Conservation (phyloP, 92 coral and sea anemone species). For the Galaxea fascicularis region DNA sequence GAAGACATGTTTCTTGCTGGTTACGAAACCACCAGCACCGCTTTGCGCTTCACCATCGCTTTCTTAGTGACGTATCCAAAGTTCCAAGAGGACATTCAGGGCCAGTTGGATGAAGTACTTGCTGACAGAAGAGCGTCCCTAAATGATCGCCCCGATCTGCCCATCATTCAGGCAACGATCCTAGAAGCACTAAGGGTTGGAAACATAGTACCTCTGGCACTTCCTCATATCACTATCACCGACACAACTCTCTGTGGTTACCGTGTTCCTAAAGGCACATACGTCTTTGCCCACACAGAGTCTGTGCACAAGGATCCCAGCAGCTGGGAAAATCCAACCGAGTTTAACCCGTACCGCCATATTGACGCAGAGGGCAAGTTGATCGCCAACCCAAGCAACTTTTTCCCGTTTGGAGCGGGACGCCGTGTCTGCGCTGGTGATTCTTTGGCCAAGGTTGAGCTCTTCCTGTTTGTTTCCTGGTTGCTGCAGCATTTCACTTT, state of each 20-base stretch:
- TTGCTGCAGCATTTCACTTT: slow-evolving; percentile 46
- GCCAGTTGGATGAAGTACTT: slow-evolving; percentile 18
- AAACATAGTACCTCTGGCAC: slow-evolving; percentile 5
- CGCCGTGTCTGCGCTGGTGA: slow-evolving; percentile 67
- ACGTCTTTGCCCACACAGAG: not conserved
- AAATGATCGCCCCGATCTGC: slow-evolving; percentile 30
- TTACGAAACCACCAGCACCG: slow-evolving; percentile 46
- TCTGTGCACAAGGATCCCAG: slow-evolving; percentile 12
- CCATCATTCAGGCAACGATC: slow-evolving; percentile 22
- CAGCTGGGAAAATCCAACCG: slow-evolving; percentile 18
- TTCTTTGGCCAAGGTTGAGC: slow-evolving; percentile 44
- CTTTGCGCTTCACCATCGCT: slow-evolving; percentile 33
- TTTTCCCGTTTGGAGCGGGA: slow-evolving; percentile 29
- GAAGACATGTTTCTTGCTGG: slow-evolving; percentile 55
- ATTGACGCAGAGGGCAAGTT: slow-evolving; percentile 54
- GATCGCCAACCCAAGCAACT: slow-evolving; percentile 30
- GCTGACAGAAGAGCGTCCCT: slow-evolving; percentile 32
- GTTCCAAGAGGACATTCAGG: slow-evolving; percentile 36
- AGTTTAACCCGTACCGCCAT: slow-evolving; percentile 48
- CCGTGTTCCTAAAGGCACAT: slow-evolving; percentile 4
- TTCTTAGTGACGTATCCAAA: slow-evolving; percentile 24
- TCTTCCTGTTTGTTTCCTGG: slow-evolving; percentile 42
- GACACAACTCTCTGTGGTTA: slow-evolving; percentile 33
- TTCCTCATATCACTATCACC: slow-evolving; percentile 31
- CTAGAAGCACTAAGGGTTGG: slow-evolving; percentile 42